Evolutionary conservation across 1,140 invertebrate genomes (phyloP).

Genomic region (Cheumatopsyche charites): DNA sequence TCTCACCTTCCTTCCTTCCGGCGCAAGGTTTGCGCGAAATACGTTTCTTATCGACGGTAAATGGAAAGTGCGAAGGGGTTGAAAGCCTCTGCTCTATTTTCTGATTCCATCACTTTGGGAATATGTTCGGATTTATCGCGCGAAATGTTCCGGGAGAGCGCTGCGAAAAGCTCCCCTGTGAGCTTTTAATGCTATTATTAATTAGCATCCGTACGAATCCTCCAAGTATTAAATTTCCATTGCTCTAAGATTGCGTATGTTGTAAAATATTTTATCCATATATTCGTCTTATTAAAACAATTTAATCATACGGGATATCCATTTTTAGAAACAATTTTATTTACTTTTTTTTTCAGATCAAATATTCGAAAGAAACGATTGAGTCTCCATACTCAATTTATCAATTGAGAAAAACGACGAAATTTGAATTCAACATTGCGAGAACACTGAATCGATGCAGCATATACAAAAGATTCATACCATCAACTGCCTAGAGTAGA

Average conservation of each 20-base stretch:
- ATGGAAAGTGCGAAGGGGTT: constrained; percentile 3
- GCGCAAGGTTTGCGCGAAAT: constrained; percentile 3
- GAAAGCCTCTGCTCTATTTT: constrained; percentile 18
- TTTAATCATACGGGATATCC: too few relatives aligned
- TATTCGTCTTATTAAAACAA: too few relatives aligned
- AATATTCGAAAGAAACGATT: too few relatives aligned
- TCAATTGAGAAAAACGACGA: too few relatives aligned
- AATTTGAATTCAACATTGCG: too few relatives aligned
- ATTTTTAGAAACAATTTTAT: too few relatives aligned
- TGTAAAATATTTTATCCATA: neutral
- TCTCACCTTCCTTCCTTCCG: constrained; percentile 16
- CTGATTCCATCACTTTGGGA: constrained; percentile 21
- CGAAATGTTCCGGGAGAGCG: neutral
- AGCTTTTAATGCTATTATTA: constrained; percentile 22
- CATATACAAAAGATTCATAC: too few relatives aligned
- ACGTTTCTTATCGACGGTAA: neutral
- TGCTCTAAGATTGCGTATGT: neutral
- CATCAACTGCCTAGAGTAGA: too few relatives aligned
- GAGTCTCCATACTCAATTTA: too few relatives aligned
- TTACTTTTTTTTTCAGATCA: too few relatives aligned
- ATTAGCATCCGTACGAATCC: neutral
- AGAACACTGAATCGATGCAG: too few relatives aligned
- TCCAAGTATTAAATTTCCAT: neutral
- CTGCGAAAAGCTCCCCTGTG: neutral
- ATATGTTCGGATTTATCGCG: constrained; percentile 15